Evolutionary conservation across 2,888 invertebrate genomes (phyloP).

Genomic region (Leptinotarsa peninsularis): DNA sequence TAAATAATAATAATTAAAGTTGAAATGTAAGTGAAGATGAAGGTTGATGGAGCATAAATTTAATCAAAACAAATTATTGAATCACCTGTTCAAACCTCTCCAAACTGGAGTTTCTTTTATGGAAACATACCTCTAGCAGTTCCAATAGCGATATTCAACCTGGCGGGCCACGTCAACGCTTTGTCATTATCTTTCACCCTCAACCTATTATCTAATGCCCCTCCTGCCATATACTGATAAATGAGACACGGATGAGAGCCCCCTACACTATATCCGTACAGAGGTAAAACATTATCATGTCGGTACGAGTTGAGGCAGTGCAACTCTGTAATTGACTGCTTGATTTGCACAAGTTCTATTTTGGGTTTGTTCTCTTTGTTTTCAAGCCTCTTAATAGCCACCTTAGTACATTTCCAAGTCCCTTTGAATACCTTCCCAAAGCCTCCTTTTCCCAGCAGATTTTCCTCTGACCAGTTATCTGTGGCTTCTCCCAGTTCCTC

Average conservation of each 20-base stretch:
- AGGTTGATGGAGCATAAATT: too few species aligned
- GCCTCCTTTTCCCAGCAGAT: constrained; percentile 87
- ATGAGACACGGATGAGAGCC: constrained; percentile 86
- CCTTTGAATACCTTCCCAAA: constrained; percentile 93
- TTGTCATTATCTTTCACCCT: constrained; percentile 62
- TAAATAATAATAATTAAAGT: too few species aligned
- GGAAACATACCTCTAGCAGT: constrained; percentile 68
- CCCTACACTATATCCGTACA: constrained; percentile 75
- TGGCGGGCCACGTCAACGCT: constrained; percentile 78
- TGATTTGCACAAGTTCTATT: constrained; percentile 69
- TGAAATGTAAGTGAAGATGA: too few species aligned
- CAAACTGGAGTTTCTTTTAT: too few species aligned
- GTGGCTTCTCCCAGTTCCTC: constrained; percentile 83
- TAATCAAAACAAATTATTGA: too few species aligned
- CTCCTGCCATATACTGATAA: constrained; percentile 93
- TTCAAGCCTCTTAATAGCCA: constrained; percentile 88
- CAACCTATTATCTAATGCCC: constrained; percentile 88
- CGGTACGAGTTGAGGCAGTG: constrained; percentile 83
- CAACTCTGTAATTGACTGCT: constrained; percentile 80
- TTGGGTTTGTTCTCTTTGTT: constrained; percentile 68
- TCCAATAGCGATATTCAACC: constrained; percentile 83
- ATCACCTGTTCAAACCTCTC: too few species aligned
- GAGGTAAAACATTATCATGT: constrained; percentile 90
- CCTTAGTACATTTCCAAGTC: constrained; percentile 86
- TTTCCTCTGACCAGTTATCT: constrained; percentile 78